Percentiles rank a stretch among this genome's conserved stretches.
These are phyloP conservation scores for Jordanella pulchra DNA, from an alignment of 2,797 vertebrate species.

Conservation along the genomic window DNA sequence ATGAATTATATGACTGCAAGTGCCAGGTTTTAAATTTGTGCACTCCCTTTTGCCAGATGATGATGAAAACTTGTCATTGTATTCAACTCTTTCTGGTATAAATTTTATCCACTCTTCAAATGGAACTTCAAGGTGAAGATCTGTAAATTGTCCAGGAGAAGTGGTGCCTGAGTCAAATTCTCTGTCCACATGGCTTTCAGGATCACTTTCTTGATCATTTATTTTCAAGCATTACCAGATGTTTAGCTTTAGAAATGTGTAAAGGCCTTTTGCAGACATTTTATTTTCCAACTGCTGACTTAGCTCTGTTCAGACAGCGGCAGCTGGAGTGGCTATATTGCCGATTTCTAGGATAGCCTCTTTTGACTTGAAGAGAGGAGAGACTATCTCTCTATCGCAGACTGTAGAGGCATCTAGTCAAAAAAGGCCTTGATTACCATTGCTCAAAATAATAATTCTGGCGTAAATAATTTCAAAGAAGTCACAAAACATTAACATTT, in stretches of 20 bases:
- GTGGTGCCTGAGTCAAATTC: not conserved
- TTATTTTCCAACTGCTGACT: not conserved
- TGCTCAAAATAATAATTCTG: not conserved
- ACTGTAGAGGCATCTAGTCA: not conserved
- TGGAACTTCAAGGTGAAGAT: no score
- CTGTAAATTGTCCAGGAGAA: not conserved
- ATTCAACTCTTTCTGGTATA: not conserved
- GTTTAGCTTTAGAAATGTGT: slow-evolving; percentile 2
- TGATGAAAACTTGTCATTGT: not conserved
- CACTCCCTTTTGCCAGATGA: not conserved
- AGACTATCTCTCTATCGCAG: no score
- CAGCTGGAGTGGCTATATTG: not conserved
- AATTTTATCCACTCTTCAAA: no score
- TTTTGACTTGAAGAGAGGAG: not conserved
- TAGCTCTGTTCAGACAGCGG: not conserved
- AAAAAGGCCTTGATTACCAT: not conserved
- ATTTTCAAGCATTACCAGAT: not conserved
- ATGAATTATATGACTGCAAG: not conserved
- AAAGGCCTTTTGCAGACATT: not conserved
- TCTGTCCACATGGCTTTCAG: not conserved
- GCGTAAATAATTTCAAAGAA: no score
- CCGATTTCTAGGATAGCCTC: not conserved
- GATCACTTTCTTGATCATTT: no score
- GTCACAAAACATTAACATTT: no score
- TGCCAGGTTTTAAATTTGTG: not conserved